Evolutionary conservation across 2,797 vertebrate species (phyloP).

Genomic region (Lophius americanus): DNA sequence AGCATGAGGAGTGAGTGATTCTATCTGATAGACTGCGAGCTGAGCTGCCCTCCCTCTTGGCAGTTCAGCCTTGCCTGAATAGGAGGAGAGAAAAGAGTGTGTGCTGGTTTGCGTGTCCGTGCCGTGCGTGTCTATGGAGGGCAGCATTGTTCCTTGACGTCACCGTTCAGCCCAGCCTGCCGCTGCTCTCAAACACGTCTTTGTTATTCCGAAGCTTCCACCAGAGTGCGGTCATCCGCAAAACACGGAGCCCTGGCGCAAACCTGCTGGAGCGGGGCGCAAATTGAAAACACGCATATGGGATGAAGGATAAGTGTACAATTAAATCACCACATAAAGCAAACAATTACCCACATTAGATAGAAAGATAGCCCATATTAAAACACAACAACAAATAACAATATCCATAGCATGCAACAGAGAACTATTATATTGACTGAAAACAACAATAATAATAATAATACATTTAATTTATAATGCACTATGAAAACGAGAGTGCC

Average conservation of each 20-base stretch:
- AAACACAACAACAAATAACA: no score
- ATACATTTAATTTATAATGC: no score
- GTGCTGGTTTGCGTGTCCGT: conserved; percentile 36
- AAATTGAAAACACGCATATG: neutral
- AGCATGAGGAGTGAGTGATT: conserved; percentile 72
- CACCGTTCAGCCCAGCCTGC: conserved; percentile 86
- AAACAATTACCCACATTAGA: no score
- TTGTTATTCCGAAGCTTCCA: conserved; percentile 97
- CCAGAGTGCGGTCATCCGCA: conserved; percentile 84
- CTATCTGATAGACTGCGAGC: conserved; percentile 74
- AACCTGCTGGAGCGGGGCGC: conserved; percentile 30
- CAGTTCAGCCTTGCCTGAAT: conserved; percentile 76
- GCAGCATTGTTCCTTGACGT: conserved; percentile 98
- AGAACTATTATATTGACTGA: no score
- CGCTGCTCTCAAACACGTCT: conserved; percentile 97
- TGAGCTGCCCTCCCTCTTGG: conserved; percentile 74
- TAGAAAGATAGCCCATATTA: no score
- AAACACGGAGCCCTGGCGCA: conserved; percentile 85
- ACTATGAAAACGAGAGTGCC: no score
- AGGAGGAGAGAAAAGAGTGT: conserved; percentile 56
- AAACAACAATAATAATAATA: no score
- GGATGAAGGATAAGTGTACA: neutral
- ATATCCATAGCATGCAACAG: no score
- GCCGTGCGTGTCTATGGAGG: conserved; percentile 75
- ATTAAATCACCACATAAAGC: no score